These are phyloP conservation scores for Thyatira batis DNA, from an alignment of 2,888 invertebrate genomes.

Conservation along the genomic window DNA sequence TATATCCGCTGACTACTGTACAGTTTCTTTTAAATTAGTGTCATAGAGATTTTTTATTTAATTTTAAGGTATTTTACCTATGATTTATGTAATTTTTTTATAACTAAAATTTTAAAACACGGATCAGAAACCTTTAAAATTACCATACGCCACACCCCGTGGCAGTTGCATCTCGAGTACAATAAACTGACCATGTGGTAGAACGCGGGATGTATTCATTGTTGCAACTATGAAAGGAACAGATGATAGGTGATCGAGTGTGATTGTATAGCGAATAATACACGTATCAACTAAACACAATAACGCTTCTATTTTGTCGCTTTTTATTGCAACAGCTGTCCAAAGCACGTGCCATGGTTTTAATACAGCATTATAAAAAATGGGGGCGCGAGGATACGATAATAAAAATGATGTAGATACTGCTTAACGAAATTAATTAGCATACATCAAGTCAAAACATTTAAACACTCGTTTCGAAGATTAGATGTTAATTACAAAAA, in stretches of 20 bases:
- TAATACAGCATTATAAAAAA: conserved; percentile 29
- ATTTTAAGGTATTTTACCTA: too few relatives aligned
- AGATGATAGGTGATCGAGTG: conserved; percentile 59
- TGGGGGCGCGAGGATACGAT: conserved; percentile 19
- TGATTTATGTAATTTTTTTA: too few relatives aligned
- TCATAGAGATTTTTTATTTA: too few relatives aligned
- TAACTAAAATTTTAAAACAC: too few relatives aligned
- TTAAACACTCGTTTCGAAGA: conserved; percentile 56
- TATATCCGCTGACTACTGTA: too few relatives aligned
- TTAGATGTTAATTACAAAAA: conserved; percentile 64
- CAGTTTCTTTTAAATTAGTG: too few relatives aligned
- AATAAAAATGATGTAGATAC: conserved; percentile 36
- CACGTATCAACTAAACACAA: conserved; percentile 45
- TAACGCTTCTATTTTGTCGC: conserved; percentile 45
- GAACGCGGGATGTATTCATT: conserved; percentile 28
- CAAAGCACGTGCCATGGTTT: conserved; percentile 43
- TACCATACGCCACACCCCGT: neutral
- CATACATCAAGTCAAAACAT: conserved; percentile 44
- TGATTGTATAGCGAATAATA: conserved; percentile 54
- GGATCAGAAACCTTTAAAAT: neutral
- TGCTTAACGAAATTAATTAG: conserved; percentile 46
- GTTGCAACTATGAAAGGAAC: conserved; percentile 40
- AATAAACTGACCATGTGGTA: conserved; percentile 26
- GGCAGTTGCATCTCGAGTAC: conserved; percentile 18
- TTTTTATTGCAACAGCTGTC: conserved; percentile 66